phyloP scores from a whole-genome alignment of 2,113 vertebrate species.

The Crotalus horridus region DNA sequence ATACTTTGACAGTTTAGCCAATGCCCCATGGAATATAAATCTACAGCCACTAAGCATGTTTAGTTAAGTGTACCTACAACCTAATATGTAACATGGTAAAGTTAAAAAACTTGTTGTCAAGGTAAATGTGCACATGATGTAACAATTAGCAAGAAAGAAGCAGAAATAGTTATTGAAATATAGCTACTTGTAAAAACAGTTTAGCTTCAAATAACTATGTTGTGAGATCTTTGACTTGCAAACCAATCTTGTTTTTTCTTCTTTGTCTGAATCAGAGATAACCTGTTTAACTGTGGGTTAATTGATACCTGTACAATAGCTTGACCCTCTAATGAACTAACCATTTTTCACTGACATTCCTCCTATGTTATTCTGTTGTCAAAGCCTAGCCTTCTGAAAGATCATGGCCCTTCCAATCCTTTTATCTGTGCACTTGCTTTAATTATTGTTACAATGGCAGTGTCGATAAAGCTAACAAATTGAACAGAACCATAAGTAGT shows the following conservation, averaged over 20 bases:
- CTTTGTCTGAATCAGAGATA: background rate
- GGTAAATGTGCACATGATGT: slow-evolving; percentile 67
- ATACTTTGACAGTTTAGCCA: slow-evolving; percentile 36
- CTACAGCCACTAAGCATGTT: slow-evolving; percentile 49
- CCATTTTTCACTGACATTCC: background rate
- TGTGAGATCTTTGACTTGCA: background rate
- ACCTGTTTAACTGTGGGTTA: background rate
- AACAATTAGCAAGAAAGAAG: slow-evolving; percentile 62
- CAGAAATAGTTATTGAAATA: slow-evolving; percentile 61
- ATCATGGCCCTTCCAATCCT: too few species aligned
- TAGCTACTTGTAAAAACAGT: slow-evolving; percentile 39
- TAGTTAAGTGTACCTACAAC: slow-evolving; percentile 68
- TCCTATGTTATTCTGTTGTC: background rate
- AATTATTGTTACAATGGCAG: too few species aligned
- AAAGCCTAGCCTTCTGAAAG: background rate
- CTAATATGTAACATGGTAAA: slow-evolving; percentile 56
- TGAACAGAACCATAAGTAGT: background rate
- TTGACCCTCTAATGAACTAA: background rate
- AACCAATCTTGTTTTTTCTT: background rate
- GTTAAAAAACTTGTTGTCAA: slow-evolving; percentile 71
- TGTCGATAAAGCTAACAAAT: background rate
- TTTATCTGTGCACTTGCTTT: too few species aligned
- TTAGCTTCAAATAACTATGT: slow-evolving; percentile 22
- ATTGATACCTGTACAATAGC: background rate
- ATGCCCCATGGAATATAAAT: slow-evolving; percentile 64